Evolutionary conservation across 2,113 vertebrate genomes (phyloP), one percentile per base, ranked within the genome.

Genomic region (Ctenodactylus gundi): DNA sequence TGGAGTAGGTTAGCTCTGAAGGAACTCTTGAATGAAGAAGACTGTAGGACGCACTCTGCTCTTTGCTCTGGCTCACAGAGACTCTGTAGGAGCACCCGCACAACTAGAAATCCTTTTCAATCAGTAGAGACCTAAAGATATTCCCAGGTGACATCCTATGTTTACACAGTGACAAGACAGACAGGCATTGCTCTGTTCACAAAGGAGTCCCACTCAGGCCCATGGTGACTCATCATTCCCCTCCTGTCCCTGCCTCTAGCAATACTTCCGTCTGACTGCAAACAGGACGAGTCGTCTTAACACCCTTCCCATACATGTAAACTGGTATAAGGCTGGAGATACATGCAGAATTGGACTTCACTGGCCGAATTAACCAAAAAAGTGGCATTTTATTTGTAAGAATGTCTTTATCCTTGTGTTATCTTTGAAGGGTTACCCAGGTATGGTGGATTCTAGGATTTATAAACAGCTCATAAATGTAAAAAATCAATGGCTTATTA

Each of bases 111-210:
- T 97, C 93, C 97, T 98, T 97, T 97, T 95, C 96, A 70, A 97
- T 95, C 97, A 46, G 27, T 29, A 46, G 94, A 97, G 95, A 97
- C 98, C 95, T 97, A 68, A 97, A 85, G 72, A 68, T 93, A 96
- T 97, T 94, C 92, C 91, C 93, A 95, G 76, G 83, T 95, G 97
- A 97, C 90, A 88, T 88, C 91, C 96, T 72, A 41, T n/a, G 88
- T 90, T 31, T 96, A 95, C 91, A 83, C 85, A 97, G 87, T 98
- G 97, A 97, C 97, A 98, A 98, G 97, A 97, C 94, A 98, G 88
- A 80, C 94, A 98, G 98, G 98, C 96, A 96, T 91, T 78, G 88
- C 98, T 96, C 94, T 97, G 98, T 98, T 98, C 98, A 98, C 98
- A 98, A 98, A 98, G 91, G 97, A 97, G 82, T 72, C 97, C 97